Conservation (phyloP, 2,888 invertebrate species). For the Ophion costatus region DNA sequence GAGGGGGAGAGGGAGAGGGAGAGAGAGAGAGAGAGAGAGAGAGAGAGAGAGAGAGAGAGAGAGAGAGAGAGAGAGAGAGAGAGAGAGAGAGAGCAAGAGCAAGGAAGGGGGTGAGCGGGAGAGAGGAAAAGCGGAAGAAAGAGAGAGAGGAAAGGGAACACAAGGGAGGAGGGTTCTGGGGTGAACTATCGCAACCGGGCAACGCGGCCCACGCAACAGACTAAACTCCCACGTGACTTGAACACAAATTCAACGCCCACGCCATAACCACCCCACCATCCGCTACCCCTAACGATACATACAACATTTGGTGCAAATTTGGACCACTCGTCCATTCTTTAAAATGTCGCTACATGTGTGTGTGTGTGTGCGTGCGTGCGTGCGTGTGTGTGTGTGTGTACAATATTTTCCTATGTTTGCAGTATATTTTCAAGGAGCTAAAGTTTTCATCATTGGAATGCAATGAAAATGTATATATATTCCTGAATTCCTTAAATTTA, state of each 20-base stretch:
- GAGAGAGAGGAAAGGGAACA: neutral
- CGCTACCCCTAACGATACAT: slow-evolving; percentile 3
- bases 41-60: too few species aligned
- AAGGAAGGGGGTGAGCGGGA: neutral
- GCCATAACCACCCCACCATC: slow-evolving; percentile 57
- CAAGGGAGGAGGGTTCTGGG: slow-evolving; percentile 35
- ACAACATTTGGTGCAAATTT: slow-evolving; percentile 32
- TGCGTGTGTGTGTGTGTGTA: too few species aligned
- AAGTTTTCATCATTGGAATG: too few species aligned
- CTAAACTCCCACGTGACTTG: slow-evolving; percentile 75
- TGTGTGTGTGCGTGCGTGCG: too few species aligned
- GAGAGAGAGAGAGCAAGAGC: slow-evolving; percentile 10
- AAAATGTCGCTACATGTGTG: neutral
- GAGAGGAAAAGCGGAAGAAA: neutral
- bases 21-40: neutral
- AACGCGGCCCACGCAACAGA: slow-evolving; percentile 74
- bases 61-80: neutral
- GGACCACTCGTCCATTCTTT: neutral
- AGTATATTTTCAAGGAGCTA: too few species aligned
- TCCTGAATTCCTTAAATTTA: too few species aligned
- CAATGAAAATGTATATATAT: too few species aligned
- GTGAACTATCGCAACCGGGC: slow-evolving; percentile 60
- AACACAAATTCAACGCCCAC: slow-evolving; percentile 73
- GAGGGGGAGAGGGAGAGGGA: neutral
- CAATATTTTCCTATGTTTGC: too few species aligned